phyloP scores from a whole-genome alignment of 2,888 invertebrate genomes.

The Caenorhabditis sinica region DNA sequence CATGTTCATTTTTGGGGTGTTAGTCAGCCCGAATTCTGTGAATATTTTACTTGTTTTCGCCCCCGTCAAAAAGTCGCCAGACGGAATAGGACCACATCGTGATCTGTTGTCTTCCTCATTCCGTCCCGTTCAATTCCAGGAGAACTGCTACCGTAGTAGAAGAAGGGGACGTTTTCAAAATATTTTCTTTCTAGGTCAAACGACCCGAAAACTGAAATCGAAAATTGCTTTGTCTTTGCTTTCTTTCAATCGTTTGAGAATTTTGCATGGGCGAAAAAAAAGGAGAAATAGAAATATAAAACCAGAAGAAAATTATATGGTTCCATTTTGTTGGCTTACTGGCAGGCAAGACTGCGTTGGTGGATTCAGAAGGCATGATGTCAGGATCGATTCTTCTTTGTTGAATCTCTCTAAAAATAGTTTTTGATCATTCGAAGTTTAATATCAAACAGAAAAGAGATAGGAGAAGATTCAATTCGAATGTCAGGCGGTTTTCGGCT shows the following conservation, averaged over 20 bases:
- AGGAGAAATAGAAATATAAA: constrained; percentile 7
- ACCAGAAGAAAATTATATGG: constrained; percentile 40
- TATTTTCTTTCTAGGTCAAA: constrained; percentile 36
- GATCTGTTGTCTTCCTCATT: constrained; percentile 12
- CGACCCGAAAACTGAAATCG: constrained; percentile 38
- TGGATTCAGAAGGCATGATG: constrained; percentile 11
- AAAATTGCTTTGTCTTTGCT: constrained; percentile 18
- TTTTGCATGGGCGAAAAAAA: constrained; percentile 8
- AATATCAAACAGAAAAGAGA: constrained; percentile 27
- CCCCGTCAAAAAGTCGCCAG: constrained; percentile 18
- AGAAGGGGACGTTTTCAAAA: neutral
- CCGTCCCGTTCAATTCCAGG: neutral
- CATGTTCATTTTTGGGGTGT: constrained; percentile 21
- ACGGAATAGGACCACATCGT: constrained; percentile 16
- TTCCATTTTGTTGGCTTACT: constrained; percentile 19
- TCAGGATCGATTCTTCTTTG: neutral
- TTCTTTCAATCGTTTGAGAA: neutral
- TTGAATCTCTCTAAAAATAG: neutral
- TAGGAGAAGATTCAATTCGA: neutral
- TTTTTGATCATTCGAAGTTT: constrained; percentile 41
- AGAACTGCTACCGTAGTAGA: constrained; percentile 29
- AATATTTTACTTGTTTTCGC: constrained; percentile 50
- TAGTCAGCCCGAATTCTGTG: constrained; percentile 30
- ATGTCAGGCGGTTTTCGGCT: constrained; percentile 28
- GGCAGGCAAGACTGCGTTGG: neutral